phyloP scores from a whole-genome alignment of 2,113 vertebrate species.

The Saccopteryx bilineata region DNA sequence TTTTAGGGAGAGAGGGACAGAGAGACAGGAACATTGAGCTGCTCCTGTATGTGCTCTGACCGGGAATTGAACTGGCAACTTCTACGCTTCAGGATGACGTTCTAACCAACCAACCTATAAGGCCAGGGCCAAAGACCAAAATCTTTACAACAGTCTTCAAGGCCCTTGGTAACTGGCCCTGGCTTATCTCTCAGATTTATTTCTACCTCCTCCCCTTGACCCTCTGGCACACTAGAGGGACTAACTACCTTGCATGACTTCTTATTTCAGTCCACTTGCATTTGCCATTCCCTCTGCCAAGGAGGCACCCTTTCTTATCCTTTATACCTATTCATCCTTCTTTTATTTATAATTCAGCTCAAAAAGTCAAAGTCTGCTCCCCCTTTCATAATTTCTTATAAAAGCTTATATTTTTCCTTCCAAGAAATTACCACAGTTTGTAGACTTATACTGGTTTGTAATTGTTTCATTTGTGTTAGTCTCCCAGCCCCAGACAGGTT shows the following conservation, averaged over 20 bases:
- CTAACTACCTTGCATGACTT: background rate
- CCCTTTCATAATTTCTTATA: background rate
- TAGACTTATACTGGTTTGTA: background rate
- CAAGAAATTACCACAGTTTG: background rate
- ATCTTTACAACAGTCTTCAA: background rate
- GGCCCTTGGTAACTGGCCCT: background rate
- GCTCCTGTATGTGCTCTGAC: no score
- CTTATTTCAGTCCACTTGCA: background rate
- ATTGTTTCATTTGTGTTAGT: background rate
- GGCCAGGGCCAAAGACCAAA: background rate
- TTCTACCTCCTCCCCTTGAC: background rate
- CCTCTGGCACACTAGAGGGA: background rate
- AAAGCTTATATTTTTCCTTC: background rate
- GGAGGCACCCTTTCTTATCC: background rate
- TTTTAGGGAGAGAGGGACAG: no score
- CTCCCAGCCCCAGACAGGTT: background rate
- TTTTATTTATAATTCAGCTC: constrained; percentile 22
- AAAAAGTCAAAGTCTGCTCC: background rate
- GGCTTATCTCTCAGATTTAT: background rate
- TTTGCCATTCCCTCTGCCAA: background rate
- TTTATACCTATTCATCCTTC: background rate
- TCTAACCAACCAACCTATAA: no score
- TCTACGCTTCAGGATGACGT: no score
- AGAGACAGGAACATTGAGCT: no score
- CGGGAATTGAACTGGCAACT: no score